Evolutionary conservation across 2,888 invertebrate species (phyloP), one percentile per base, ranked within the genome.

Genomic region (Gymnoscelis rufifasciata): DNA sequence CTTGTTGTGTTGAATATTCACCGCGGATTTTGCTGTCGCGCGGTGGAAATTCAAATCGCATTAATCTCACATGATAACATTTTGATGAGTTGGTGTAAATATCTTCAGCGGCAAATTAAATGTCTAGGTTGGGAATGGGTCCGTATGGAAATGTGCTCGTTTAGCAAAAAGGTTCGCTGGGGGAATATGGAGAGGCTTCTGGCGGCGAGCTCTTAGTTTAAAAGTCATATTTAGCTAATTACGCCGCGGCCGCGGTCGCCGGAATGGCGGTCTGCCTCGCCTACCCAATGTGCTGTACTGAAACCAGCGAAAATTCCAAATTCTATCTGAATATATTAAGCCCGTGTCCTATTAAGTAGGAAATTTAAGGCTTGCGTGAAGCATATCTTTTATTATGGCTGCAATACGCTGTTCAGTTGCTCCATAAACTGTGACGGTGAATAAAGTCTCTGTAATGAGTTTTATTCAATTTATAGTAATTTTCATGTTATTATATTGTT

Each of bases 211-310:
- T 76, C 74, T 78, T 75, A 74, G 77, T 80, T 81, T 78, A 75
- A 79, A 82, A 81, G 80, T 80, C 75, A 79, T 82, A 83, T 83
- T 80, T 78, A 78, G 78, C 78, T 82, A 83, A 83, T 83, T 82
- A 82, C 71, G 66, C 62, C 68, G 71, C 66, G 74, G 62, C 61
- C 63, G 74, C 62, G 70, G 74, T 63, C 63, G 71, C 60, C 60
- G 66, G 62, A 60, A 59, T 55, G 64, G 64, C 63, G 66, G 71
- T 64, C 63, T 60, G 65, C 66, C 64, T 38, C 30, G 15, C 29
- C 35, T 48, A 28, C 31, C 31, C 10, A 27, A 31, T 50, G 63
- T 57, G 60, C 62, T 60, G 57, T 56, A 64, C 60, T 57, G 63
- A 53, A 60, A 53, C 59, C 57, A 57, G 65, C 15, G 65, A 60